These are phyloP conservation scores for Pseudocheirus occidentalis DNA, from an alignment of 2,797 vertebrate species.

Conservation along the genomic window DNA sequence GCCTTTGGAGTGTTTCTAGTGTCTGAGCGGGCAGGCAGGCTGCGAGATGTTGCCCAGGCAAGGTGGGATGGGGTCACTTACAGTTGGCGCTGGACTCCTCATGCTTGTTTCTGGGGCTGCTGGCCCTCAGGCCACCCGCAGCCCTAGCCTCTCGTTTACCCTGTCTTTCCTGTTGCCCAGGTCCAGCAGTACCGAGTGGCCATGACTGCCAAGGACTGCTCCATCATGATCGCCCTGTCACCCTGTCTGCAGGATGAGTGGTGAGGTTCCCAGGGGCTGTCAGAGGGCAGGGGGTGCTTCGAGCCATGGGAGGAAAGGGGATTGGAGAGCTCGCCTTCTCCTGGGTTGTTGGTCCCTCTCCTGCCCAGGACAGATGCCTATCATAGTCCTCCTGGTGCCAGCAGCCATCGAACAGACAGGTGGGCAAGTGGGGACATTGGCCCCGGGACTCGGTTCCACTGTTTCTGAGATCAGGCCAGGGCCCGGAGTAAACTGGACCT, in stretches of 20 bases:
- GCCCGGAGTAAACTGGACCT: neutral
- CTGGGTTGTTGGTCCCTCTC: too few species aligned
- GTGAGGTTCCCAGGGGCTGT: constrained; percentile 75
- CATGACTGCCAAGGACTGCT: constrained; percentile 99
- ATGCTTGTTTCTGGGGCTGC: too few species aligned
- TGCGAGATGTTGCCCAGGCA: too few species aligned
- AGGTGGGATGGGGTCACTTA: too few species aligned
- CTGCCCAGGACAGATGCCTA: too few species aligned
- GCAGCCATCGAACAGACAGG: neutral
- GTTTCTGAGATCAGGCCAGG: neutral
- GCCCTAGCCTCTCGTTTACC: too few species aligned
- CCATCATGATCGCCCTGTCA: constrained; percentile 94
- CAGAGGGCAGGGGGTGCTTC: too few species aligned
- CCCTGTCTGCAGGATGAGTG: constrained; percentile 90
- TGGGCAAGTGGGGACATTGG: neutral
- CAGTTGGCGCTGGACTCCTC: too few species aligned
- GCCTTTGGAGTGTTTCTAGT: too few species aligned
- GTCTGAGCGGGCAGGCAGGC: too few species aligned
- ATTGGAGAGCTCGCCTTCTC: neutral
- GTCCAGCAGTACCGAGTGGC: constrained; percentile 96
- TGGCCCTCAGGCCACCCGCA: too few species aligned
- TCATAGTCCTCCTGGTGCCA: too few species aligned
- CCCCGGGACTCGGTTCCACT: neutral
- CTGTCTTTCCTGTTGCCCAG: constrained; percentile 77
- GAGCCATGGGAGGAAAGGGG: neutral